Evolutionary conservation across 2,113 vertebrate genomes (phyloP), one percentile per base, ranked within the genome.

Genomic region (Larimichthys crocea): DNA sequence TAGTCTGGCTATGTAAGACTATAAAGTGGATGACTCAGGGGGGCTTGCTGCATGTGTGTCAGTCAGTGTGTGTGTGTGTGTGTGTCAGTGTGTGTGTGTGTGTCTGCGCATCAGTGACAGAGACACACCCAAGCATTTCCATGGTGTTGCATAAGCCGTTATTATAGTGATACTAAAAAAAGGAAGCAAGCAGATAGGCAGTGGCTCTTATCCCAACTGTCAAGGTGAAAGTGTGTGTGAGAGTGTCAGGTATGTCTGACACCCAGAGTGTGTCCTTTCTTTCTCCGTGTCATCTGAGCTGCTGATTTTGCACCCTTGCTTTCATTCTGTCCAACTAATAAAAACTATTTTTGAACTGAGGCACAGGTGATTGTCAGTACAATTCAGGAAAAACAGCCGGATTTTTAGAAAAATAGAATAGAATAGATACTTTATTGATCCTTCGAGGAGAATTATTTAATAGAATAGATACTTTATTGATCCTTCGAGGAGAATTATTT

Each of bases 191-290:
- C 67, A 42, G 68, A 10, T 52, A 78, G 61, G 24, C 56, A 2
- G 59, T 20, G 67, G 75, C 70, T 77, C 60, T 77, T 50, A 76
- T 80, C 50, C 56, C 76, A n/a, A 71, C 61, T 87, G 83, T 79
- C 76, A 88, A 87, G 84, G 83, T 89, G 64, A 78, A 86, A 62
- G 76, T 66, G 59, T 80, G 64, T 84, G 29, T 71, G n/a, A n/a
- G 35, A 10, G 72, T 5, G 14, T 56, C 22, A 50, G 49, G 46
- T 80, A 20, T 69, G 24, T 49, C 57, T 46, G 67, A 40, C 65
- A 79, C 66, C 35, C 44, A 20, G 16, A 53, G 50, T 12, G 10
- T n/a, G n/a, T 62, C 12, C 80, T 74, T 56, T 52, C 0, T 64
- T 31, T 29, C 5, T 14, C 22, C 35, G n/a, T 42, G 14, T 84